phyloP scores from a whole-genome alignment of 2,797 vertebrate species.

The Myotis vivesi region DNA sequence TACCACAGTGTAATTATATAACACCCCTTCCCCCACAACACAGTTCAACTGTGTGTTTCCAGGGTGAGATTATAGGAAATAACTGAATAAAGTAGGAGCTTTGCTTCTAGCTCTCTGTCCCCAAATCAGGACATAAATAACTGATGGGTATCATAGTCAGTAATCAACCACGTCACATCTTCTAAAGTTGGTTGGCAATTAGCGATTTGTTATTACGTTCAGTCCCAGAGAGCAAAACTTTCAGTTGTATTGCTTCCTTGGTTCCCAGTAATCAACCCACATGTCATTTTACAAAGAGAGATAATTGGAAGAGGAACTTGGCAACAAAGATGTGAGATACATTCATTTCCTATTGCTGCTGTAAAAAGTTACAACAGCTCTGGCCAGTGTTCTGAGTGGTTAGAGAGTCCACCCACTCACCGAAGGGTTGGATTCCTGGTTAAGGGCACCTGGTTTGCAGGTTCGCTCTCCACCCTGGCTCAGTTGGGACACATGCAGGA shows the following conservation, averaged over 20 bases:
- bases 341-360: neutral
- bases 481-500: too few relatives aligned
- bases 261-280: neutral
- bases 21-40: neutral
- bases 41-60: neutral
- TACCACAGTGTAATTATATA: neutral
- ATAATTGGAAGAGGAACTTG: neutral
- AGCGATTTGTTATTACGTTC: neutral
- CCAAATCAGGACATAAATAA: neutral
- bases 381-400: too few relatives aligned
- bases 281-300: neutral
- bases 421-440: too few relatives aligned
- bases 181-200: neutral
- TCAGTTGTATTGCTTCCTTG: neutral
- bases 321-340: neutral
- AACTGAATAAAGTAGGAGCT: neutral
- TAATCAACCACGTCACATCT: neutral
- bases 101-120: neutral
- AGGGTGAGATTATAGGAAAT: neutral
- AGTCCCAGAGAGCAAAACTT: neutral
- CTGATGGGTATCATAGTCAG: accelerated
- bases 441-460: too few relatives aligned
- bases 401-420: too few relatives aligned
- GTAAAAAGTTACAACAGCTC: neutral
- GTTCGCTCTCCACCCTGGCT: too few relatives aligned